Conservation (phyloP, 2,888 invertebrate species). For the Blastobasis lacticolella region DNA sequence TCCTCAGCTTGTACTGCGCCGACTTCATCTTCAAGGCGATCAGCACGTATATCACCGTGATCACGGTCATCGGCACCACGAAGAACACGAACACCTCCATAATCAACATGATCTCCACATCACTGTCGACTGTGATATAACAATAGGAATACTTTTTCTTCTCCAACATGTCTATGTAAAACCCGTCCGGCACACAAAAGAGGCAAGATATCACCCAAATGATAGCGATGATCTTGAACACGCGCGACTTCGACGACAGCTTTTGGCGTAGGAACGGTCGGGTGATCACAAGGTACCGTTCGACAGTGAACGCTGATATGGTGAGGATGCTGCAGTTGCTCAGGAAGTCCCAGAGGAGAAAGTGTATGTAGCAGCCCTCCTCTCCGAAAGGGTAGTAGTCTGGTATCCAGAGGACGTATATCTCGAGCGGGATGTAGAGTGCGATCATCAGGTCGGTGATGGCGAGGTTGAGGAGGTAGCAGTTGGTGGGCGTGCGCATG, state of each 20-base stretch:
- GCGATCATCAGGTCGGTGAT: conserved; percentile 83
- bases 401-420: conserved; percentile 84
- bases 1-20: conserved; percentile 68
- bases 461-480: conserved; percentile 85
- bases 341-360: conserved; percentile 85
- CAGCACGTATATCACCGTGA: conserved; percentile 85
- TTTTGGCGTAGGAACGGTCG: conserved; percentile 87
- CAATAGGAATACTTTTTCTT: conserved; percentile 50
- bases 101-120: conserved; percentile 49
- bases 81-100: conserved; percentile 86
- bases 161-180: conserved; percentile 48
- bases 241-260: conserved; percentile 84
- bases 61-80: conserved; percentile 86
- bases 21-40: conserved; percentile 81
- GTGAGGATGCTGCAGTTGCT: conserved; percentile 87
- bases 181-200: conserved; percentile 79
- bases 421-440: conserved; percentile 84
- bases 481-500: conserved; percentile 89
- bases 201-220: conserved; percentile 85
- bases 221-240: conserved; percentile 78
- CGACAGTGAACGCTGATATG: conserved; percentile 90
- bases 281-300: conserved; percentile 89
- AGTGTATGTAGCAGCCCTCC: conserved; percentile 81
- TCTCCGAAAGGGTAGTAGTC: conserved; percentile 84
- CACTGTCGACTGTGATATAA: conserved; percentile 39